Conservation (phyloP, 2,113 vertebrate genomes). For the Zosterops hypoxanthus region DNA sequence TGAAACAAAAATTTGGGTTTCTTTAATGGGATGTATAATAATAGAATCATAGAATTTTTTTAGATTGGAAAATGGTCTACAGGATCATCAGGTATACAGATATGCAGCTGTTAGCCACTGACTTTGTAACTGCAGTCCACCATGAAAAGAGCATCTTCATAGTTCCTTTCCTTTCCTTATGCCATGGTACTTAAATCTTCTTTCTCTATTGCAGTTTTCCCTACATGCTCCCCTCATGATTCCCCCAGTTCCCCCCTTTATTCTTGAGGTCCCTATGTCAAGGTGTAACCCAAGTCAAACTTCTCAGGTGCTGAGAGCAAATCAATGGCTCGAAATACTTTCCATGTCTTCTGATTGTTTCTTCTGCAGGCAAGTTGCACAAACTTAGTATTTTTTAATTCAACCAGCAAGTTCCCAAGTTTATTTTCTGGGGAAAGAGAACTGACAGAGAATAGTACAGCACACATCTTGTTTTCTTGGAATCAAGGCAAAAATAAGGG, state of each 20-base stretch:
- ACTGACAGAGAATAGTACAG: background rate
- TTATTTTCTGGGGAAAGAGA: background rate
- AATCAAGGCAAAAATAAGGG: background rate
- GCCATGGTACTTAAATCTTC: too few species aligned
- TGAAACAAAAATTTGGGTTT: background rate
- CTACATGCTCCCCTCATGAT: background rate
- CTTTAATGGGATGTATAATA: background rate
- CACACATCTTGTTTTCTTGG: background rate
- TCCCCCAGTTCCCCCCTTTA: background rate
- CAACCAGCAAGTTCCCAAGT: background rate
- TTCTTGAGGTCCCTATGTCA: background rate
- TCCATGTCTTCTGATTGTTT: background rate
- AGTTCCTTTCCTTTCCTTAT: background rate
- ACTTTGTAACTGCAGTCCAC: background rate
- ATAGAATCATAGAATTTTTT: fast-evolving
- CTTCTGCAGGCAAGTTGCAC: background rate
- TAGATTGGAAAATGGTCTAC: background rate
- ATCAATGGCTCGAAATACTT: background rate
- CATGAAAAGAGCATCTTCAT: background rate
- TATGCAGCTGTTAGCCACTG: background rate
- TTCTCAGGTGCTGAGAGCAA: background rate
- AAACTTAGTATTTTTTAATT: background rate
- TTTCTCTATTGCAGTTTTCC: background rate
- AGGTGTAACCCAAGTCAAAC: fast-evolving
- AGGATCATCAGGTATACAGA: background rate